Conservation (phyloP, 2,888 invertebrate genomes). For the Cetonia aurata region DNA sequence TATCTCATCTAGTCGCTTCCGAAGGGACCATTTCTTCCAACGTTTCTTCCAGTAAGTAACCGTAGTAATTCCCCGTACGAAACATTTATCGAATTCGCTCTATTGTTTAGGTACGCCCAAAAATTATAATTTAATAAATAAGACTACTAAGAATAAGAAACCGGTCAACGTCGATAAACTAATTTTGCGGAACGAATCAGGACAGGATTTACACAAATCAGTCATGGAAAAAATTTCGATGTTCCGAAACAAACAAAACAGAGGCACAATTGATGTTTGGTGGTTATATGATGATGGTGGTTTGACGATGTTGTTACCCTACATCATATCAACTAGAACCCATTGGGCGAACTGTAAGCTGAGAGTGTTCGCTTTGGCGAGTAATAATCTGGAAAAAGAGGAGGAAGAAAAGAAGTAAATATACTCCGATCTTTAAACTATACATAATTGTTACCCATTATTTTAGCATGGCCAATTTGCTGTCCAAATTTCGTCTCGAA, state of each 20-base stretch:
- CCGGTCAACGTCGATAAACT: slow-evolving; percentile 54
- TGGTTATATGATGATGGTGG: slow-evolving; percentile 55
- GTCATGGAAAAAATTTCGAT: slow-evolving; percentile 78
- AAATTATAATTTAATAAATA: slow-evolving; percentile 43
- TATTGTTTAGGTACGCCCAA: slow-evolving; percentile 46
- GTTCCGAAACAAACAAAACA: slow-evolving; percentile 82
- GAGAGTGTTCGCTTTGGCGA: slow-evolving; percentile 85
- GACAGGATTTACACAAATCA: slow-evolving; percentile 69
- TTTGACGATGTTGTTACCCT: slow-evolving; percentile 78
- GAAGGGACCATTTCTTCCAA: slow-evolving; percentile 52
- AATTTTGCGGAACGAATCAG: slow-evolving; percentile 54
- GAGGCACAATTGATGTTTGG: slow-evolving; percentile 68
- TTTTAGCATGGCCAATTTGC: slow-evolving; percentile 90
- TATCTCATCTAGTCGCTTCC: slow-evolving; percentile 66
- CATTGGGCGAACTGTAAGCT: slow-evolving; percentile 76
- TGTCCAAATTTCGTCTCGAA: slow-evolving; percentile 94
- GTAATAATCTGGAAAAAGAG: slow-evolving; percentile 81
- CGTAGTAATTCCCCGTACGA: background rate
- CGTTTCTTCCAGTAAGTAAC: slow-evolving; percentile 36
- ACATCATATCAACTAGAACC: slow-evolving; percentile 76
- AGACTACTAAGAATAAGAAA: slow-evolving; percentile 54
- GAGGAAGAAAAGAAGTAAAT: slow-evolving; percentile 79
- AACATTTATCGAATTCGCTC: background rate
- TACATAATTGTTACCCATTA: slow-evolving; percentile 1
- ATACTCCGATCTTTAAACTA: slow-evolving; percentile 1